These are phyloP conservation scores for Okapia johnstoni DNA, from an alignment of 2,113 vertebrate species.

Conservation along the genomic window DNA sequence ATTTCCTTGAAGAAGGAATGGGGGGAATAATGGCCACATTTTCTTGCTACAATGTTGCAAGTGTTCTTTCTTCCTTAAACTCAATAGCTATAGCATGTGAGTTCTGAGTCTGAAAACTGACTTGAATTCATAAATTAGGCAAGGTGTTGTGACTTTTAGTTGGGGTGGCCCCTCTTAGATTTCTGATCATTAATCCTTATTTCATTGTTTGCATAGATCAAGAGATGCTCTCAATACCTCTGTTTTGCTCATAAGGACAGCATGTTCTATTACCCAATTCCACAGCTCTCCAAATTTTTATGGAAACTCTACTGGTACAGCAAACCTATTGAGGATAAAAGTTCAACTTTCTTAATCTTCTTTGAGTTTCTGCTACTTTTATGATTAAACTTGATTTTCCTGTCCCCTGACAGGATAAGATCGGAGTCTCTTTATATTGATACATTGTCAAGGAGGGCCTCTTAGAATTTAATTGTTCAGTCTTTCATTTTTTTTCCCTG, in stretches of 20 bases:
- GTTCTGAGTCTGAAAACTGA: neutral
- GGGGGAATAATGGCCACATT: neutral
- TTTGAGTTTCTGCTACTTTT: neutral
- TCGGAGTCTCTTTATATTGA: neutral
- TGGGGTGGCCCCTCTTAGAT: neutral
- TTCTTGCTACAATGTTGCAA: neutral
- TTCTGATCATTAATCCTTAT: neutral
- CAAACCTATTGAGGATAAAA: neutral
- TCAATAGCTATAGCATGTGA: neutral
- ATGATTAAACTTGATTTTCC: neutral
- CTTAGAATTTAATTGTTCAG: slow-evolving; percentile 1
- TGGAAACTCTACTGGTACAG: neutral
- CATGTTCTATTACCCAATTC: neutral
- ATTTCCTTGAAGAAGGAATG: neutral
- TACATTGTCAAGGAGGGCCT: neutral
- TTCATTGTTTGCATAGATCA: neutral
- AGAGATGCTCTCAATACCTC: neutral
- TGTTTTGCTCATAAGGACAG: neutral
- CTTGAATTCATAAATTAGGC: neutral
- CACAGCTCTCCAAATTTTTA: neutral
- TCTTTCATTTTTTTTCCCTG: neutral
- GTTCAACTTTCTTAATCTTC: neutral
- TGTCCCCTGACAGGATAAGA: neutral
- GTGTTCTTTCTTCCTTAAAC: neutral
- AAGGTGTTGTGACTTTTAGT: neutral